Evolutionary conservation across 2,888 invertebrate species (phyloP), one percentile per base, ranked within the genome.

Genomic region (Nezara viridula): DNA sequence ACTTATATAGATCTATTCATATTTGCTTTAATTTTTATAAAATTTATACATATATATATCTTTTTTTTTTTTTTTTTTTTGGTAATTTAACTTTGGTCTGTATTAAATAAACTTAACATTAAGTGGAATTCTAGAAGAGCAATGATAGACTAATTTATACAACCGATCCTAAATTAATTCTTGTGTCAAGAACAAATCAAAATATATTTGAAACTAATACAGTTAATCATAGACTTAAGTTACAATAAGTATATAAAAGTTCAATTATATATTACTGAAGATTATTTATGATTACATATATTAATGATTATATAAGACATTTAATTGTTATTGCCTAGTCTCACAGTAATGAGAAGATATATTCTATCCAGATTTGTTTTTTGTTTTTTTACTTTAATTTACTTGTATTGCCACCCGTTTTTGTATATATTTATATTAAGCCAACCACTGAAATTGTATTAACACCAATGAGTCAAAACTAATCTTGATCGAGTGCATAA

Each of bases 401-500:
- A 12, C 81, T 44, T 81, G 81, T 40, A 77, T 81, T 47, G 44
- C 81, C 81, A 81, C 81, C 81, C 81, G 81, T 81, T 81, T n/a
- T 81, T 55, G 49, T 55, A 55, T 37, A 37, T 86, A 55, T 55
- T 52, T 37, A 52, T 7, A 86, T 27, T 49, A 55, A 52, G 86
- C 86, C 86, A 50, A 86, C 55, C 44, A 55, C 16, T 60, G 37
- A 40, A 40, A 50, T 32, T 52, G 86, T 86, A 37, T 37, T 66
- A 88, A 86, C 86, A 86, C 86, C 52, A 50, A 86, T 49, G 32
- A 52, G 52, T 50, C 47, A 50, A 44, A 44, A 52, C 50, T 86
- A 81, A 81, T 86, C 27, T 86, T 86, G 86, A 86, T 60, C 88
- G 37, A 88, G 88, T 73, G 88, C 66, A 88, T 60, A 88, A 88